Conservation (phyloP, 1,140 invertebrate species). For the Meloidogyne exigua region DNA sequence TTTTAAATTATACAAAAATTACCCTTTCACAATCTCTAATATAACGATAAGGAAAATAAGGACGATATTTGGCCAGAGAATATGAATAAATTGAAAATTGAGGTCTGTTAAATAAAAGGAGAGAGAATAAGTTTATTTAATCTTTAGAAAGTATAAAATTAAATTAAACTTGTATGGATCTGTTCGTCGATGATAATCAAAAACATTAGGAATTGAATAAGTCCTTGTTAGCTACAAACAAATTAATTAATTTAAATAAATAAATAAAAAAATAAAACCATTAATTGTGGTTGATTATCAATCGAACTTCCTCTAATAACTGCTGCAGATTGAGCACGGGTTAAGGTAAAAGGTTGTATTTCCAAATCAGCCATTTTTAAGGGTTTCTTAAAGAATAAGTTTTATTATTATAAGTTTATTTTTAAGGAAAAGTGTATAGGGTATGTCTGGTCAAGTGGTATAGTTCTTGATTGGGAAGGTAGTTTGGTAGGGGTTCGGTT, state of each 20-base stretch:
- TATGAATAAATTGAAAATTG: slow-evolving; percentile 21
- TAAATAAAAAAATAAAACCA: slow-evolving; percentile 15
- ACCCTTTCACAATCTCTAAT: slow-evolving; percentile 21
- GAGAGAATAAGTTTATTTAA: no score
- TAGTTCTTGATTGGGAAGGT: no score
- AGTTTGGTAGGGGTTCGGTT: no score
- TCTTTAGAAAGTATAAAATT: no score
- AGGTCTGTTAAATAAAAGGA: background rate
- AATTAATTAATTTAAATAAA: background rate
- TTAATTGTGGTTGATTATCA: slow-evolving; percentile 26
- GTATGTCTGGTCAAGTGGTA: no score
- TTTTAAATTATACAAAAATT: background rate
- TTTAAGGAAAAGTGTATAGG: background rate
- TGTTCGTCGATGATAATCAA: slow-evolving; percentile 27
- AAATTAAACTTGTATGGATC: slow-evolving; percentile 28
- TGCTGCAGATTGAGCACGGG: slow-evolving; percentile 39
- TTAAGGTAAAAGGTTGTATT: slow-evolving; percentile 17
- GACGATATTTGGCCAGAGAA: background rate
- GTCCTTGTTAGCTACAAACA: slow-evolving; percentile 32
- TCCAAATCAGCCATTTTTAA: slow-evolving; percentile 16
- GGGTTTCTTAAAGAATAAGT: no score
- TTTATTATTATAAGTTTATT: no score
- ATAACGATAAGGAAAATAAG: slow-evolving; percentile 23
- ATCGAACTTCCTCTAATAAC: slow-evolving; percentile 34
- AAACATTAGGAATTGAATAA: slow-evolving; percentile 34